Conservation (phyloP, 1,140 invertebrate genomes). For the Lepidotrigona ventralis region DNA sequence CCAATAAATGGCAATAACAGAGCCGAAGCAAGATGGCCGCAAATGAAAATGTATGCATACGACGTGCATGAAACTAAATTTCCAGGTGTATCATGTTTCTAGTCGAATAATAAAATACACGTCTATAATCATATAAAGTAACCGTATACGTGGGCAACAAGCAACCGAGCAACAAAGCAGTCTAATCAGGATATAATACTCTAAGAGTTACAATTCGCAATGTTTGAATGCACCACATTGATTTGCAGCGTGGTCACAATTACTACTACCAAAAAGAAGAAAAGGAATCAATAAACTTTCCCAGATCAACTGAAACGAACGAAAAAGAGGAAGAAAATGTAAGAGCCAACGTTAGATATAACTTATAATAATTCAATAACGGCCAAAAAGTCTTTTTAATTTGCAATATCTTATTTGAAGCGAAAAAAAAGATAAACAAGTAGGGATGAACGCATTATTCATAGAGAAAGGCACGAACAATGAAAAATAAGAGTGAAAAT, state of each 20-base stretch:
- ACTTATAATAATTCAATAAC: too few species aligned
- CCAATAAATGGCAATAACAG: neutral
- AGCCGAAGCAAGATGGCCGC: neutral
- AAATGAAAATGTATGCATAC: neutral
- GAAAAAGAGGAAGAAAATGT: neutral
- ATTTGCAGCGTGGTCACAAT: neutral
- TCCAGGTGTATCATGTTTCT: neutral
- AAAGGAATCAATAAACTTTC: neutral
- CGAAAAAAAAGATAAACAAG: too few species aligned
- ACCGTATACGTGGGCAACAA: neutral
- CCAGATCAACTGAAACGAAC: neutral
- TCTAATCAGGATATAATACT: neutral
- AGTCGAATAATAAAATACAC: neutral
- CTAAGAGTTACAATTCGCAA: slow-evolving; percentile 9
- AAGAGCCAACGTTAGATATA: neutral
- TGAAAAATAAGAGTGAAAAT: neutral
- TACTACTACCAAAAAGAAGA: neutral
- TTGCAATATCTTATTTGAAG: neutral
- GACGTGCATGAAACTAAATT: slow-evolving; percentile 30
- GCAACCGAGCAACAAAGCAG: slow-evolving; percentile 29
- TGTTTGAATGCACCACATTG: slow-evolving; percentile 6
- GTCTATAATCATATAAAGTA: slow-evolving; percentile 14
- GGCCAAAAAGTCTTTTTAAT: neutral
- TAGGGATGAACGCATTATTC: too few species aligned
- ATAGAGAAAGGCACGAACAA: neutral